phyloP scores from a whole-genome alignment of 2,113 vertebrate genomes.

The Syrrhaptes paradoxus region DNA sequence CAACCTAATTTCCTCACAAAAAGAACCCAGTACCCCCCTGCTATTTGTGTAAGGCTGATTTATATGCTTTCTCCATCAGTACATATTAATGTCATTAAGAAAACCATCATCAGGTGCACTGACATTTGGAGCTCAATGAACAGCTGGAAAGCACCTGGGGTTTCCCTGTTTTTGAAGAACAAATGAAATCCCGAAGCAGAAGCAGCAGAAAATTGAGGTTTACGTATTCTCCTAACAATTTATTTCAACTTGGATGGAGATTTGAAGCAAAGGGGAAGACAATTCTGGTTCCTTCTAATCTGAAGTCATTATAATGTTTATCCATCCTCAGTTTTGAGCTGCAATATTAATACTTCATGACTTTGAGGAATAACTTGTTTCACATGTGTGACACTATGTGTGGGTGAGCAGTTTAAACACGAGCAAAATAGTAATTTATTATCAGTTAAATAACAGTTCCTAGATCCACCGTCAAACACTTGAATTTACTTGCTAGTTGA shows the following conservation, averaged over 20 bases:
- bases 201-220: background rate
- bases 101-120: slow-evolving; percentile 23
- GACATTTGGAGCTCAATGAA: background rate
- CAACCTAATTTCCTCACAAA: background rate
- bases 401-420: background rate
- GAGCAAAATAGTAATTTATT: background rate
- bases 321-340: background rate
- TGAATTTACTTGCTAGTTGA: background rate
- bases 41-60: background rate
- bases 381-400: background rate
- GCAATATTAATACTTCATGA: background rate
- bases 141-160: slow-evolving; percentile 49
- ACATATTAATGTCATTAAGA: background rate
- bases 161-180: slow-evolving; percentile 3
- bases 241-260: background rate
- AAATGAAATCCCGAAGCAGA: background rate
- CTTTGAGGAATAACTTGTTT: background rate
- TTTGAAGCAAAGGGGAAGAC: background rate
- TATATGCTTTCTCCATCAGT: background rate
- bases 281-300: background rate
- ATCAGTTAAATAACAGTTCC: background rate
- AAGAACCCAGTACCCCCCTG: background rate
- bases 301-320: background rate
- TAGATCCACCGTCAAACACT: background rate
- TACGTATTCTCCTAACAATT: background rate